These are phyloP conservation scores for Choristoneura rosaceana DNA, from an alignment of 2,888 invertebrate species.

Conservation along the genomic window DNA sequence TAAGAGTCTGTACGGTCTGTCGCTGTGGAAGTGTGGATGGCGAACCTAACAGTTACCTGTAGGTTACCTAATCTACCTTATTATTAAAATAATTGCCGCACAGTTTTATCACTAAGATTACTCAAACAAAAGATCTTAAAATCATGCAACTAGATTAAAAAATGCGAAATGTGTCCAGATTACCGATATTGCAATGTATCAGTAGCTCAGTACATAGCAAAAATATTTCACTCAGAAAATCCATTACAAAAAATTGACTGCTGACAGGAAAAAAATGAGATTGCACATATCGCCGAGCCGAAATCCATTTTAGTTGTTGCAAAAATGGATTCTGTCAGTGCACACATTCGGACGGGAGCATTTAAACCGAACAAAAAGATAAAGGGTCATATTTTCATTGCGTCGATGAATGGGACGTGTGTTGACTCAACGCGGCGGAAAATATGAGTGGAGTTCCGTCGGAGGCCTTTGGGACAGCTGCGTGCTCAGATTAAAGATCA, in stretches of 20 bases:
- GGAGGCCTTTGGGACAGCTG: background rate
- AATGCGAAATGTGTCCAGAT: no score
- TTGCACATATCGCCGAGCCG: conserved; percentile 73
- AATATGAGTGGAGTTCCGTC: conserved; percentile 58
- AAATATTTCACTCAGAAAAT: conserved; percentile 28
- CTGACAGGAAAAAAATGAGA: conserved; percentile 57
- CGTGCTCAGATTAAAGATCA: background rate
- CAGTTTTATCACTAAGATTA: no score
- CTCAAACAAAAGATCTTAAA: no score
- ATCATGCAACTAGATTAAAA: no score
- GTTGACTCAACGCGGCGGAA: conserved; percentile 76
- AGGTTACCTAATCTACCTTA: no score
- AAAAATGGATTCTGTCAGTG: conserved; percentile 77
- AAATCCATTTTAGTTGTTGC: conserved; percentile 66
- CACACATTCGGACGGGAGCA: conserved; percentile 60
- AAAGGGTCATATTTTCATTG: conserved; percentile 80
- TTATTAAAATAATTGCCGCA: no score
- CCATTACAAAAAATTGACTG: conserved; percentile 44
- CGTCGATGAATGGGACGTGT: conserved; percentile 71
- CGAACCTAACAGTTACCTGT: no score
- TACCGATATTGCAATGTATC: no score
- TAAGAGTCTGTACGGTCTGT: no score
- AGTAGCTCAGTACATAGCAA: background rate
- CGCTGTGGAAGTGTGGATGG: no score
- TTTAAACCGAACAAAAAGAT: conserved; percentile 73